Conservation (phyloP, 2,113 vertebrate genomes). For the Hyperoodon ampullatus region DNA sequence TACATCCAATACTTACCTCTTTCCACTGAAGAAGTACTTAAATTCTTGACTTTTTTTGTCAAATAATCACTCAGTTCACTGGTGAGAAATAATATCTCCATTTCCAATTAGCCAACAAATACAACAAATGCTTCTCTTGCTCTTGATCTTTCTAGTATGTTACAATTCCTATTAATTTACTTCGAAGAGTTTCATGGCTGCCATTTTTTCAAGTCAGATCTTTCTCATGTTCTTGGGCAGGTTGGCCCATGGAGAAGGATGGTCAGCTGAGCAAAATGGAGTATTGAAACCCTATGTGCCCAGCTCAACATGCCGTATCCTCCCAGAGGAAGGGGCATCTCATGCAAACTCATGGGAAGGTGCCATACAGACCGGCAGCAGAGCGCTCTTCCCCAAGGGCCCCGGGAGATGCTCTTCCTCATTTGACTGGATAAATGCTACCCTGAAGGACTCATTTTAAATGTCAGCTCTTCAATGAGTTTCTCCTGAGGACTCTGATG, state of each 20-base stretch:
- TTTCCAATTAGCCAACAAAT: background rate
- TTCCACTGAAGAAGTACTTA: background rate
- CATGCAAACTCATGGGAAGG: background rate
- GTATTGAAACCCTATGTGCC: background rate
- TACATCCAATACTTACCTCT: background rate
- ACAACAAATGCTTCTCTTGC: background rate
- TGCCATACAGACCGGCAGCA: accelerated
- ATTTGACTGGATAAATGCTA: too few relatives aligned
- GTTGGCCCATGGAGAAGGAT: too few relatives aligned
- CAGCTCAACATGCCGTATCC: background rate
- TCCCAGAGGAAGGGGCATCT: background rate
- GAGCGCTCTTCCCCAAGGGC: accelerated
- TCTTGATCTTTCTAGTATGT: background rate
- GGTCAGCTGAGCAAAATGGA: accelerated
- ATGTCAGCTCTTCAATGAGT: background rate
- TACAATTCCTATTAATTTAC: background rate
- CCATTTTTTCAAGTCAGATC: background rate
- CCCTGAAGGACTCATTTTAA: background rate
- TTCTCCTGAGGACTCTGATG: background rate
- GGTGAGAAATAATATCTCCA: background rate
- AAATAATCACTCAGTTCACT: background rate
- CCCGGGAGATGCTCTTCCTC: too few relatives aligned
- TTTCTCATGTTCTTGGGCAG: background rate
- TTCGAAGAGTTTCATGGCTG: background rate
- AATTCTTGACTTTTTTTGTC: background rate